Evolutionary conservation across 2,888 invertebrate genomes (phyloP).

Genomic region (Ramazzottius varieornatus): DNA sequence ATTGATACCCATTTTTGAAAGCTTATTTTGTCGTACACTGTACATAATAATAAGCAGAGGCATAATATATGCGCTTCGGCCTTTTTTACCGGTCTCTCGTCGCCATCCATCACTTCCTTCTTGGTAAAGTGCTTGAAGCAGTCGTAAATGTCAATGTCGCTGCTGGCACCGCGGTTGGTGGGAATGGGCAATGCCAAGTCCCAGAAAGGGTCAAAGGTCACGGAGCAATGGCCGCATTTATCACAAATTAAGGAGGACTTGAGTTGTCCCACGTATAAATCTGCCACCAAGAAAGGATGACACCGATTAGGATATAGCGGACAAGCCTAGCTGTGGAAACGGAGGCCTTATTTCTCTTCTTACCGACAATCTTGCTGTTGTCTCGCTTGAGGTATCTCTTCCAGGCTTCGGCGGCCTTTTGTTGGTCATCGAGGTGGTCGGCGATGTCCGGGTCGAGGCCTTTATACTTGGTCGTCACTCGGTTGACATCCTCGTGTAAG

Average conservation of each 20-base stretch:
- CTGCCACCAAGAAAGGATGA: constrained; percentile 24
- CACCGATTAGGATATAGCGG: too few species aligned
- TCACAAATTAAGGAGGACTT: constrained; percentile 68
- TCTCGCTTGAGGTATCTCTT: constrained; percentile 57
- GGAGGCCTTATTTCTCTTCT: too few species aligned
- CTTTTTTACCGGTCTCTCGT: constrained; percentile 59
- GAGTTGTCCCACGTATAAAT: constrained; percentile 73
- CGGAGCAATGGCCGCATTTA: constrained; percentile 58
- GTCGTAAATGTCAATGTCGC: background rate
- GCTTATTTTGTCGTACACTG: too few species aligned
- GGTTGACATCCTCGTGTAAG: constrained; percentile 64
- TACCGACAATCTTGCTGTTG: constrained; percentile 49
- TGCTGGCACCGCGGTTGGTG: background rate
- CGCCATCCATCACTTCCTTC: constrained; percentile 71
- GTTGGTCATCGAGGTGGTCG: constrained; percentile 42
- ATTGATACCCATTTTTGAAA: too few species aligned
- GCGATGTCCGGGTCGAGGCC: constrained; percentile 50
- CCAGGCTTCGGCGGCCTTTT: constrained; percentile 64
- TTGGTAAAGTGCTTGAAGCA: constrained; percentile 28
- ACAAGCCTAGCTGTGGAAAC: too few species aligned
- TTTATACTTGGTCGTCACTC: constrained; percentile 41
- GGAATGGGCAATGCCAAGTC: constrained; percentile 70
- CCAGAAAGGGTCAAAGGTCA: constrained; percentile 88
- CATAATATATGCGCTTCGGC: background rate
- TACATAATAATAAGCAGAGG: background rate